phyloP scores from a whole-genome alignment of 2,888 invertebrate species.

The Archips xylosteana region DNA sequence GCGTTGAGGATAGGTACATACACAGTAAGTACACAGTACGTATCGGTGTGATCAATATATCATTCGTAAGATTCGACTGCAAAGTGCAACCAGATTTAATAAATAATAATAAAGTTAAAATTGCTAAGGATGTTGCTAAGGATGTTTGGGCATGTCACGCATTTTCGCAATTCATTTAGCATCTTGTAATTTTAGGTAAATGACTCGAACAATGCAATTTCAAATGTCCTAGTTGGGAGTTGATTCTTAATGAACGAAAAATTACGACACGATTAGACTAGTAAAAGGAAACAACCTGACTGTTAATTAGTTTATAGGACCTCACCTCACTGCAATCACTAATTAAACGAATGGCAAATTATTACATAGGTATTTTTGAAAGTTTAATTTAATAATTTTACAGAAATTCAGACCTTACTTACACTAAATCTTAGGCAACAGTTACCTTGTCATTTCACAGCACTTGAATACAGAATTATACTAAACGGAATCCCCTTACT shows the following conservation, averaged over 20 bases:
- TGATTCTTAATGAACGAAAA: neutral
- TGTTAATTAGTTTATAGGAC: neutral
- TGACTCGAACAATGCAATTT: no score
- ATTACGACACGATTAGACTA: neutral
- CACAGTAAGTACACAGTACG: no score
- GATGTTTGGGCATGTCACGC: no score
- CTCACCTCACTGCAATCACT: neutral
- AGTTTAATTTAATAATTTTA: neutral
- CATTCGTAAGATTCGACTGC: no score
- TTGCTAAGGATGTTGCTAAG: no score
- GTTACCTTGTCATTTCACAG: constrained; percentile 7
- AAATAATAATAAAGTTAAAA: no score
- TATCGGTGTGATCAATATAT: no score
- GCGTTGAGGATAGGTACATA: no score
- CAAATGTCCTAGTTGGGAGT: neutral
- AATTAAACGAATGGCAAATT: neutral
- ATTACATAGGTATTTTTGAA: neutral
- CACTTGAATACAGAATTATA: constrained; percentile 25
- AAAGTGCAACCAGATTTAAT: no score
- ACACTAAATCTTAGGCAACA: neutral
- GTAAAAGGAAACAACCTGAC: neutral
- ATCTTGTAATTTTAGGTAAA: no score
- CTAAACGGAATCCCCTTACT: neutral
- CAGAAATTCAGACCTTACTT: constrained; percentile 5
- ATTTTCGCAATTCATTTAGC: no score